phyloP scores from a whole-genome alignment of 2,113 vertebrate genomes.

The Ceyx cyanopectus region DNA sequence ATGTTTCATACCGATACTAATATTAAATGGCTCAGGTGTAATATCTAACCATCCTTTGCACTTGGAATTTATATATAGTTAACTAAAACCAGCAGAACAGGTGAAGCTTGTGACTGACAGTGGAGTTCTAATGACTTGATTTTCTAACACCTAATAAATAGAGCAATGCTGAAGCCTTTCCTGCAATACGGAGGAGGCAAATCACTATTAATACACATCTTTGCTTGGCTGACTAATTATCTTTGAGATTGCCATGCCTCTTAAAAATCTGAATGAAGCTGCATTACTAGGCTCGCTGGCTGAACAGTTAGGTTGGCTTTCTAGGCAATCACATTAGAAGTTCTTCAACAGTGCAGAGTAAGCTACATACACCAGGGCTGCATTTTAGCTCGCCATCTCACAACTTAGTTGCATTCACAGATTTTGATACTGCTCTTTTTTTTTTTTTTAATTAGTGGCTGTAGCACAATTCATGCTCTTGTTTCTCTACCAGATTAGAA shows the following conservation, averaged over 20 bases:
- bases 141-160: background rate
- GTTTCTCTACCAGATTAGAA: background rate
- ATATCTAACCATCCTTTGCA: background rate
- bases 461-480: background rate
- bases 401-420: background rate
- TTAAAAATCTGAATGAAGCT: background rate
- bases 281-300: background rate
- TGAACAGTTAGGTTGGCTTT: background rate
- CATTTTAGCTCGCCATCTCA: background rate
- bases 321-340: background rate
- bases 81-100: background rate
- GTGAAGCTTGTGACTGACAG: background rate
- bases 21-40: background rate
- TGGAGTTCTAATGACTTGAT: background rate
- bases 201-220: background rate
- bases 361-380: background rate
- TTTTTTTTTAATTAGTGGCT: background rate
- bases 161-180: background rate
- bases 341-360: background rate
- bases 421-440: background rate
- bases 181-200: fast-evolving
- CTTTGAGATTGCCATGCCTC: background rate
- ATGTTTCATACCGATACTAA: background rate
- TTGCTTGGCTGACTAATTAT: background rate
- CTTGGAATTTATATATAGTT: background rate